Evolutionary conservation across 1,140 invertebrate genomes (phyloP).

Genomic region (Atta cephalotes): DNA sequence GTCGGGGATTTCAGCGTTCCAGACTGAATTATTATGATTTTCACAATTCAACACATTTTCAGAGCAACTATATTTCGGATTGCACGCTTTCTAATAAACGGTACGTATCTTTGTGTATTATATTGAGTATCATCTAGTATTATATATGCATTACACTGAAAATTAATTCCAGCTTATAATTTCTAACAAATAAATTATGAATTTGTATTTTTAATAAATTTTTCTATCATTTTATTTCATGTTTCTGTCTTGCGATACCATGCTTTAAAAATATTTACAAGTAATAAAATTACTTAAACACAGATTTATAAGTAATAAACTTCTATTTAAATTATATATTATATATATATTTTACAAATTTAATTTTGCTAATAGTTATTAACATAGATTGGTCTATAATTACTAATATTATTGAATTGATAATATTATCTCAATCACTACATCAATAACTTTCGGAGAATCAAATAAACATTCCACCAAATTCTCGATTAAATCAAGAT

Average conservation of each 20-base stretch:
- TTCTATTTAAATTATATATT: background rate
- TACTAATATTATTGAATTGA: background rate
- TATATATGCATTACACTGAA: background rate
- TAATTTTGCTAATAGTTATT: background rate
- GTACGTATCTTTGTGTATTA: background rate
- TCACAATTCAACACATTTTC: conserved; percentile 59
- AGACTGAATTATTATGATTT: conserved; percentile 66
- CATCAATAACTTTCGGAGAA: background rate
- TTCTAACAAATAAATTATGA: background rate
- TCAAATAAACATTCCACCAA: background rate
- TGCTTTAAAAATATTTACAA: background rate
- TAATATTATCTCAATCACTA: background rate
- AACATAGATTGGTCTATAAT: background rate
- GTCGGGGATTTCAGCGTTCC: conserved; percentile 62
- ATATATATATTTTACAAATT: background rate
- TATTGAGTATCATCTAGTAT: background rate
- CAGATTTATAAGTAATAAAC: background rate
- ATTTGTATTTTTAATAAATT: background rate
- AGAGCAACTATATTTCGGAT: conserved; percentile 37
- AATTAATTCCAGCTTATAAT: background rate
- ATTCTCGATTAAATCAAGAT: conserved; percentile 24
- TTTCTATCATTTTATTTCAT: background rate
- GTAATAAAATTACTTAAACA: background rate
- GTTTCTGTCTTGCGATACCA: background rate
- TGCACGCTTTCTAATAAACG: conserved; percentile 25